Base-by-base conservation (phyloP, 2,888 invertebrate genomes). In the Timema cristinae region DNA sequence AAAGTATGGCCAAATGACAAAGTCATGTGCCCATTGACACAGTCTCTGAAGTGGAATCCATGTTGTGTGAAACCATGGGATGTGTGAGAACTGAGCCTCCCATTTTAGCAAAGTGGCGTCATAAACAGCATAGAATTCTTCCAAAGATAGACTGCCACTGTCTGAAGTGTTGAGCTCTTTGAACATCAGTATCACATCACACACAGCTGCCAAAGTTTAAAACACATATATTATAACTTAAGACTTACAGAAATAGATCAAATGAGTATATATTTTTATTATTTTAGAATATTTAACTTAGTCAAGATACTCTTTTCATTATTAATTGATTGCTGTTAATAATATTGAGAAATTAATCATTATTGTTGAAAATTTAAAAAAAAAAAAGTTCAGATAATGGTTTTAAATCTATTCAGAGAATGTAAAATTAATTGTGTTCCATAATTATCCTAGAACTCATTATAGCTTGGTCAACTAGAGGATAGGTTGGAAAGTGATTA, bases 141-240 rank as follows among this genome's bases (percentile, higher is more conserved):
- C 87, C 71, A 89, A 84, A 10, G 86, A 87, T 50, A 95, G 82
- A 2, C 85, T 85, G 5, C 93, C 93, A 8, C 86, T 86, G 6
- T 86, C 86, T 0, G 89, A 88, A 52, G 84, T 83, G 81, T 94
- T 93, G 76, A 95, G 84, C 73, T 91, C 89, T 80, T 91, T 91
- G 83, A 93, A 95, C 86, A 91, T 91, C 75, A 95, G 83, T 78
- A 93, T 89, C 8, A 91, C 87, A 80, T 94, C 93, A 75, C 89
- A 83, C 6, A 87, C 86, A 73, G 85, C 92, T 92, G 80, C 32
- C 80, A 79, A 79, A 71, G 73, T 72, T 71, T 74, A 52, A 59
- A 16, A 69, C 61, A 11, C 13, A 56, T 9, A 7, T 50, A 16
- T 51, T 32, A 13, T 51, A 7, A 2, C 10, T 11, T 32, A 6